These are phyloP conservation scores for Cremastobaeus sp. DNA, from an alignment of 2,888 invertebrate genomes.

Conservation along the genomic window DNA sequence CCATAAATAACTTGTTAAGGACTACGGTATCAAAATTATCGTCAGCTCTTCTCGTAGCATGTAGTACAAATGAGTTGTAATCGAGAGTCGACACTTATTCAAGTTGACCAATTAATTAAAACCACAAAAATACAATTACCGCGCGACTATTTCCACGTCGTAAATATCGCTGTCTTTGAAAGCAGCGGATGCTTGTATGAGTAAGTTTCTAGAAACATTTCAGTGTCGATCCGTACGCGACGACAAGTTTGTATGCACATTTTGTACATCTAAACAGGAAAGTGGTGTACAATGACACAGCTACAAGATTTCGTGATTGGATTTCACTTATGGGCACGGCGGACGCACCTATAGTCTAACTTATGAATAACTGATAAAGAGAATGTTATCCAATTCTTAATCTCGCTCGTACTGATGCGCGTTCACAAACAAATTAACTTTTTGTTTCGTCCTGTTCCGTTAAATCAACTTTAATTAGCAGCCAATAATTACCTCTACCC, in stretches of 20 bases:
- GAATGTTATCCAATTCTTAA: conserved; percentile 45
- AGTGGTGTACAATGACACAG: conserved; percentile 50
- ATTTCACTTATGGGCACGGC: conserved; percentile 55
- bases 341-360: conserved; percentile 52
- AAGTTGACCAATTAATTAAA: not conserved
- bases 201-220: conserved; percentile 16
- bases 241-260: conserved; percentile 42
- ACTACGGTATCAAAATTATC: conserved; percentile 5
- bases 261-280: conserved; percentile 43
- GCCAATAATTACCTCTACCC: no score
- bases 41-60: no score
- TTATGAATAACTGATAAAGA: conserved; percentile 57
- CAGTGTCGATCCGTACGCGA: conserved; percentile 7
- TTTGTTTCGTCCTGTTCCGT: conserved; percentile 14
- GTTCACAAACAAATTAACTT: conserved; percentile 27
- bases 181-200: not conserved
- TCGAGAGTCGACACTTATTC: not conserved
- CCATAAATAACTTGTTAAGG: conserved; percentile 7
- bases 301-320: conserved; percentile 53
- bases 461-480: no score
- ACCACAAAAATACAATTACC: not conserved
- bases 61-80: no score
- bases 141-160: not conserved
- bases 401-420: conserved; percentile 36
- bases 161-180: not conserved